Conservation (phyloP, 1,140 invertebrate genomes). For the Hypsibius dujardini region DNA sequence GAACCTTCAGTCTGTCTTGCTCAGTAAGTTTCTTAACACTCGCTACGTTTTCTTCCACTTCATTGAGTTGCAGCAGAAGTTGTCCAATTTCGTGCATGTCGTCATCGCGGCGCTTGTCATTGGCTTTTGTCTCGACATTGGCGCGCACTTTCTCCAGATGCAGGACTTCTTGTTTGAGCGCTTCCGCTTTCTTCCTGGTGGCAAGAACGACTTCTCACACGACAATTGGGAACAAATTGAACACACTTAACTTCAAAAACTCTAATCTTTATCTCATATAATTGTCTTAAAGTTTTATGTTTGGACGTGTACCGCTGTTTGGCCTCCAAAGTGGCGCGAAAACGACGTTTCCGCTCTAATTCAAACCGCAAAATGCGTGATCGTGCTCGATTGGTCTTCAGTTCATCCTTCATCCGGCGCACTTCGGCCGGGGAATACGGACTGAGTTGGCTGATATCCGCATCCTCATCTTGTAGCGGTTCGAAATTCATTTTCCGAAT, state of each 20-base stretch:
- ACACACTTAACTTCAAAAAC: too few species aligned
- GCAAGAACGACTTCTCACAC: too few species aligned
- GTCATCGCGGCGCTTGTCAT: neutral
- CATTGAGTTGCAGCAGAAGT: neutral
- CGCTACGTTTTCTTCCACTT: neutral
- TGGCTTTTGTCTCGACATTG: constrained; percentile 8
- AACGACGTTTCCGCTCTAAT: constrained; percentile 11
- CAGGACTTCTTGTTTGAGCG: neutral
- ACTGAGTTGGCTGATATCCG: neutral
- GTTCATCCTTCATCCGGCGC: constrained; percentile 8
- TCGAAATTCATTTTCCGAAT: constrained; percentile 17
- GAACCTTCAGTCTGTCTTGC: too few species aligned
- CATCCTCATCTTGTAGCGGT: neutral
- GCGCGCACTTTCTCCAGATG: neutral
- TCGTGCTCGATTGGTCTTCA: neutral
- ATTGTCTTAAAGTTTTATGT: too few species aligned
- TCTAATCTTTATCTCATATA: too few species aligned
- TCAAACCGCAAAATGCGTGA: neutral
- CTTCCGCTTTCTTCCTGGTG: neutral
- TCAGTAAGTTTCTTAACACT: neutral
- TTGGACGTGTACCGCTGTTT: constrained; percentile 14
- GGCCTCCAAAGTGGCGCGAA: neutral
- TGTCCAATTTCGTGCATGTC: constrained; percentile 13
- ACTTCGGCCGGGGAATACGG: neutral
- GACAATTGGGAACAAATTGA: too few species aligned